Base-by-base conservation (phyloP, 1,140 invertebrate genomes). In the Tribolium madens region DNA sequence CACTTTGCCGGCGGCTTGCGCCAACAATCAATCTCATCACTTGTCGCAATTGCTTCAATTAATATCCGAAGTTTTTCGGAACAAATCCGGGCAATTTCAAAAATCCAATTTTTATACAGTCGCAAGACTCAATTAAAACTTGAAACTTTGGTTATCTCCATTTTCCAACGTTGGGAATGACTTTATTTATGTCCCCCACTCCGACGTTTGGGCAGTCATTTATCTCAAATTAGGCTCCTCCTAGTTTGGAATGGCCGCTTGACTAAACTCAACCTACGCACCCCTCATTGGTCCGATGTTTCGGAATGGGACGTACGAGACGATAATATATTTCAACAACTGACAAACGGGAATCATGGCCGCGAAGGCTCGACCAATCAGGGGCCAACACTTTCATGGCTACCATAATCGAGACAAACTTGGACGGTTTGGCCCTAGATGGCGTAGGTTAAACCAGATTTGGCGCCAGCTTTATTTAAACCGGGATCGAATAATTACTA, bases 211-310 rank as follows among this genome's bases (percentile, higher is more conserved):
- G 77, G 79, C 77, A 78, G 78, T 79, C 69, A 77, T 79, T 83
- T 81, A 78, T 75, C 72, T 77, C 21, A 33, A 60, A 73, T 75
- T 75, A 78, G 75, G 78, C 76, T 71, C 81, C 80, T 77, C 84
- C 84, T 78, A 76, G 76, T 80, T 78, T 64, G 78, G 78, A 48
- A 84, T 84, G 84, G 83, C 84, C 77, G 79, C 82, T 36, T 33
- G 9, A 57, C 52, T 74, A 60, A 72, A 60, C 72, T 48, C 18
- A 69, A 53, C 77, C 76, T 21, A 46, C 60, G 26, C n/a, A 42
- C 52, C 60, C 64, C 73, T 76, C 17, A 83, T 84, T 84, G 83
- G 83, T 73, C 73, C 60, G 73, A 13, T 69, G 18, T 36, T 69
- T 13, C 72, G 75, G 76, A 78, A 79, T 46, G 81, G 83, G 83